Percentiles rank a stretch among this genome's conserved stretches.
Conservation (phyloP, 2,113 vertebrate genomes). For the Seriola quinqueradiata region DNA sequence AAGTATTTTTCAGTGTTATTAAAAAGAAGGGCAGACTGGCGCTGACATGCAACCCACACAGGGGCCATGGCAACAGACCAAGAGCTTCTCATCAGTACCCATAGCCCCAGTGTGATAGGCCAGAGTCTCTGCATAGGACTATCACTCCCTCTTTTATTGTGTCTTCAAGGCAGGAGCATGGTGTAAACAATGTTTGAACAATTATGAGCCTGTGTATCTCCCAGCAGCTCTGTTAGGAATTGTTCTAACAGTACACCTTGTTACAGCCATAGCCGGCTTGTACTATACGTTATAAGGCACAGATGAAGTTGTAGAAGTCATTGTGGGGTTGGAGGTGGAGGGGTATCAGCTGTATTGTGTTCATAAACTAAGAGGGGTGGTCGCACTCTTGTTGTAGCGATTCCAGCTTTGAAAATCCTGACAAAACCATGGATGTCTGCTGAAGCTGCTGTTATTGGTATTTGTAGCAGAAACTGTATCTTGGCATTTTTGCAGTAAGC, state of each 20-base stretch:
- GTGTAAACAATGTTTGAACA: slow-evolving; percentile 76
- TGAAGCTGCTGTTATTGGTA: slow-evolving; percentile 14
- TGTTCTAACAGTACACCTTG: slow-evolving; percentile 59
- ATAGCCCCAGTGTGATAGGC: slow-evolving; percentile 64
- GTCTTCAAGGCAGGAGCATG: slow-evolving; percentile 71
- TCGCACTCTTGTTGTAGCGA: slow-evolving; percentile 13
- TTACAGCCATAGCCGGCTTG: slow-evolving; percentile 42
- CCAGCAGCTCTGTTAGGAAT: slow-evolving; percentile 52
- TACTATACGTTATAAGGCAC: slow-evolving; percentile 39
- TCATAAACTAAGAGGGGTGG: slow-evolving; percentile 44
- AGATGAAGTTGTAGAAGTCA: slow-evolving; percentile 13
- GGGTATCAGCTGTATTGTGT: slow-evolving; percentile 27
- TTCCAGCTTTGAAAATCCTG: slow-evolving; percentile 52
- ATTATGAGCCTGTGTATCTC: slow-evolving; percentile 67
- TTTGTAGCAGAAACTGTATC: slow-evolving; percentile 34
- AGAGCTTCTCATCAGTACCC: slow-evolving; percentile 75
- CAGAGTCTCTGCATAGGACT: slow-evolving; percentile 63
- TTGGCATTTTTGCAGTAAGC: slow-evolving; percentile 29
- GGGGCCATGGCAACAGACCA: slow-evolving; percentile 75
- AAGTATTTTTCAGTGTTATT: slow-evolving; percentile 74
- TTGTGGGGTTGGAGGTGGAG: neutral
- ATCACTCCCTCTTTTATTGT: slow-evolving; percentile 74
- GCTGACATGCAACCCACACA: slow-evolving; percentile 73
- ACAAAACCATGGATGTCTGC: slow-evolving; percentile 19
- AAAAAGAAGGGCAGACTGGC: slow-evolving; percentile 63